These are phyloP conservation scores for Dreissena rostriformis DNA, from an alignment of 1,140 invertebrate genomes.

Conservation along the genomic window DNA sequence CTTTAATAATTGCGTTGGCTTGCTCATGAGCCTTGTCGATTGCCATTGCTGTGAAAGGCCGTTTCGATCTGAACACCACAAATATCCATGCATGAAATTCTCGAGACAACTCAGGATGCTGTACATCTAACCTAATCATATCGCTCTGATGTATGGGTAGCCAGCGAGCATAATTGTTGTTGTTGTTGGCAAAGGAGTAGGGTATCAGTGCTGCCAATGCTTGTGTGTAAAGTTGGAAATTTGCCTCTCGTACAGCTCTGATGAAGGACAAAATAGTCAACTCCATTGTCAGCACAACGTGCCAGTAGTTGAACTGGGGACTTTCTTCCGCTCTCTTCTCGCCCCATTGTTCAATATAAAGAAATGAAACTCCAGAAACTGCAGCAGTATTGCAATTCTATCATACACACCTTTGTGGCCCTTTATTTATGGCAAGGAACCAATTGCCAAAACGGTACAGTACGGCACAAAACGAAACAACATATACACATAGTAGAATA, in stretches of 20 bases:
- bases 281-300: background rate
- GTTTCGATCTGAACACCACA: constrained; percentile 9
- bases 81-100: background rate
- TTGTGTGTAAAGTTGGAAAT: background rate
- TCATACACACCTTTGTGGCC: no score
- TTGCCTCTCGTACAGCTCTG: constrained; percentile 3
- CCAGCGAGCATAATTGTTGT: constrained; percentile 50
- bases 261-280: constrained; percentile 17
- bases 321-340: background rate
- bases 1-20: constrained; percentile 62
- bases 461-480: no score
- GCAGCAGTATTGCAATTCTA: no score
- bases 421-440: no score
- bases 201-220: constrained; percentile 4
- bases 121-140: constrained; percentile 1
- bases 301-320: constrained; percentile 13
- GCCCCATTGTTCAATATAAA: background rate
- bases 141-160: constrained; percentile 53
- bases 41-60: constrained; percentile 52
- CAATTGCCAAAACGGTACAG: no score
- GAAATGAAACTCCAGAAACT: no score
- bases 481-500: no score
- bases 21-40: constrained; percentile 71
- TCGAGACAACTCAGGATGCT: background rate
- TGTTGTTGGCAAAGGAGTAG: constrained; percentile 44